Base-by-base conservation (phyloP, 2,113 vertebrate species). In the Acrocephalus arundinaceus region DNA sequence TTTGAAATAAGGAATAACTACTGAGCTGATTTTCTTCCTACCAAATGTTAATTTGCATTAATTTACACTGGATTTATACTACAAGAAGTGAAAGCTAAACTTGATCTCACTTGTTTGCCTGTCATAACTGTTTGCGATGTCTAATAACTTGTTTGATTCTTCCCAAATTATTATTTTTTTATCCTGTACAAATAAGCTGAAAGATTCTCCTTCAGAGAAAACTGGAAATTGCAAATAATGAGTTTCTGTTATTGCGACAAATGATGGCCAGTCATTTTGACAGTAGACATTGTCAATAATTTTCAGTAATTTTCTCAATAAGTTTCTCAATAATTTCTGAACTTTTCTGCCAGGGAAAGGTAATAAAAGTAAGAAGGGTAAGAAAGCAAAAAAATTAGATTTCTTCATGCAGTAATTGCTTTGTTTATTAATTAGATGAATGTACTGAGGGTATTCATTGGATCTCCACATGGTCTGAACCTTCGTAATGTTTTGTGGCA, bases 401-500 rank as follows among this genome's bases (percentile, higher is more conserved):
- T 87, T 59, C 7, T 58, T 90, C 28, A 23, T 59, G 23, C n/a
- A n/a, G 3, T 94, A 66, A 93, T 68, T 51, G 4, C 58, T 66
- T 66, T 87, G 6, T 93, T 57, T 84, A 46, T 68, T 72, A 57
- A 57, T 79, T 85, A 98, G 98, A 98, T 98, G 98, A 49, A 98
- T 7, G 83, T 98, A 19, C 92, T 98, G 23, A 97, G 24, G 39
- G 78, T 98, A 54, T 98, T 98, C 82, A 52, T 98, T 58, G 98
- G 98, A 39, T 98, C 98, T 49, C 98, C 98, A 0, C 7, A 45
- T n/a, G 98, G 98, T 71, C 96, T 98, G 71, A 98, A 98, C 92
- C 97, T 98, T 74, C 97, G 98, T 31, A 98, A 98, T 35, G 33
- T 98, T 94, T 88, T 98, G 39, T 98, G 98, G 98, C 98, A 98